These are phyloP conservation scores for Toxonevra muliebris DNA, from an alignment of 2,888 invertebrate species.

Conservation along the genomic window DNA sequence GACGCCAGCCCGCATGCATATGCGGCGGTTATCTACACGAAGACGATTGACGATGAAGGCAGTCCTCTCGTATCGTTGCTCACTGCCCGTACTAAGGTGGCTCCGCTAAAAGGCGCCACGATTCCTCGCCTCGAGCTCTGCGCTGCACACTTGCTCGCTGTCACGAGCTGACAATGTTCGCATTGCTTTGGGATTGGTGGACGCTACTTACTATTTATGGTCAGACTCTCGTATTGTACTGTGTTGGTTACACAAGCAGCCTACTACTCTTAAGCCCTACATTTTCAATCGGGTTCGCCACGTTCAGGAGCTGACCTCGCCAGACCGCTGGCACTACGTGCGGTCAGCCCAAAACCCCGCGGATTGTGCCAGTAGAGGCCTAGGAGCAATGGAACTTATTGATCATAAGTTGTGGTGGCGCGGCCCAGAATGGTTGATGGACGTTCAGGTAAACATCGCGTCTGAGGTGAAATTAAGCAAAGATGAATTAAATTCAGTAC, in stretches of 20 bases:
- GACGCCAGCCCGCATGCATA: constrained; percentile 20
- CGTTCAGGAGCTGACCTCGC: constrained; percentile 18
- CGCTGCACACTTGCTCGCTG: constrained; percentile 8
- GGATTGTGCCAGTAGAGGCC: no score
- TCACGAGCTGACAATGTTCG: not conserved
- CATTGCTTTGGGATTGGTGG: not conserved
- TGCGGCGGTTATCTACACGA: no score
- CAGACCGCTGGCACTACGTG: constrained; percentile 40
- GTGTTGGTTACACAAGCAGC: constrained; percentile 29
- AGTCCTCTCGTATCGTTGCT: no score
- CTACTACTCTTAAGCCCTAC: no score
- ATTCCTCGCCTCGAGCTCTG: constrained; percentile 21
- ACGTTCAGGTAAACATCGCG: no score
- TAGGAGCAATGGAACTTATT: no score
- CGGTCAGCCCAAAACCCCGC: no score
- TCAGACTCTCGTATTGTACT: constrained; percentile 20
- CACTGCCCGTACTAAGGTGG: no score
- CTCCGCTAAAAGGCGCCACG: constrained; percentile 12
- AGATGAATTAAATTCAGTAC: not conserved
- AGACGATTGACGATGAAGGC: no score
- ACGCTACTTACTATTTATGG: constrained; percentile 8
- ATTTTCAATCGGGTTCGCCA: constrained; percentile 16
- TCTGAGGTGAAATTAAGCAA: not conserved
- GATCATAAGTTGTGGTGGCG: no score
- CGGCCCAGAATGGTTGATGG: no score